Conservation (phyloP, 2,888 invertebrate genomes). For the Malachius bipustulatus region DNA sequence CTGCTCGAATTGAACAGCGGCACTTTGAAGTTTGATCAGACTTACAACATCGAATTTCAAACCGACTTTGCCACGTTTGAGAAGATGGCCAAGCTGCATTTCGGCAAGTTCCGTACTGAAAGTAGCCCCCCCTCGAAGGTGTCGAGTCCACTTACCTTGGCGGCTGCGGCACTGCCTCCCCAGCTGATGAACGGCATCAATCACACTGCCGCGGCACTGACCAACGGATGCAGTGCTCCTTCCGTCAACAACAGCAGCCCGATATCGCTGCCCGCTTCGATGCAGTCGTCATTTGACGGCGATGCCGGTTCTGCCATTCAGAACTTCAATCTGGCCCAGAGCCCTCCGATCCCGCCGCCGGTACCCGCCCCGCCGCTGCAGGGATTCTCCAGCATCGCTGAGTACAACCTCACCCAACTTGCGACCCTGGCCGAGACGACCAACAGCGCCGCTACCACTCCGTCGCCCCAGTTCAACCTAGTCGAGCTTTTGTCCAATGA, state of each 20-base stretch:
- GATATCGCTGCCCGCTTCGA: conserved; percentile 52
- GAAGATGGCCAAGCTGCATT: conserved; percentile 54
- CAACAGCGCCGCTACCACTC: conserved; percentile 31
- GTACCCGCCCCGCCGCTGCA: conserved; percentile 37
- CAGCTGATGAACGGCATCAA: conserved; percentile 26
- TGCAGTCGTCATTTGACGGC: conserved; percentile 69
- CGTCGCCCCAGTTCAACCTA: conserved; percentile 56
- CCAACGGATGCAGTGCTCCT: conserved; percentile 29
- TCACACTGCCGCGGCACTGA: conserved; percentile 18
- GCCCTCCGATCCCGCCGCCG: conserved; percentile 28
- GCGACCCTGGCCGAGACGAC: conserved; percentile 69
- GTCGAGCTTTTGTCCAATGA: conserved; percentile 68
- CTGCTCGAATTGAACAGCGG: conserved; percentile 67
- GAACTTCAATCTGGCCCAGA: conserved; percentile 28
- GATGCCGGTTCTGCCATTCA: conserved; percentile 42
- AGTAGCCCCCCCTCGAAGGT: conserved; percentile 39
- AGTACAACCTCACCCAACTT: conserved; percentile 75
- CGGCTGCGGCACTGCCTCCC: conserved; percentile 33
- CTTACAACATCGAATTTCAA: conserved; percentile 69
- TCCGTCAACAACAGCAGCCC: conserved; percentile 58
- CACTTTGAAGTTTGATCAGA: conserved; percentile 69
- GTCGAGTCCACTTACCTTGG: conserved; percentile 38
- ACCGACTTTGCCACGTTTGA: conserved; percentile 72
- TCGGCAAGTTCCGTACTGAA: conserved; percentile 63
- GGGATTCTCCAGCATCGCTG: conserved; percentile 62